Base-by-base conservation (phyloP, 2,113 vertebrate species). In the Columba janthina region DNA sequence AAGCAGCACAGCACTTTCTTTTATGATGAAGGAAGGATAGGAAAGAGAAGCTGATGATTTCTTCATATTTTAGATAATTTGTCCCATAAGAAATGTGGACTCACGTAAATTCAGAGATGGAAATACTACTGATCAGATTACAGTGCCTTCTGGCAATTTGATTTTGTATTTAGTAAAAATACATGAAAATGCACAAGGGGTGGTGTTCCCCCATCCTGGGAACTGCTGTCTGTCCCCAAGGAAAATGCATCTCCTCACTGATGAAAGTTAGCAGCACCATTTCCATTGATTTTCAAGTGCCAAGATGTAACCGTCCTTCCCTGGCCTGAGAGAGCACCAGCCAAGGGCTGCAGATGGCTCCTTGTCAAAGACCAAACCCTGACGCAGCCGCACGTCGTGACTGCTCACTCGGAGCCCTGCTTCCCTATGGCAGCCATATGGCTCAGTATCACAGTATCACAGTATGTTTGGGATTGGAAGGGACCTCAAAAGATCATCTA, bases 341-440 rank as follows among this genome's bases (percentile, higher is more conserved):
- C 80, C 67, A 67, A 83, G 64, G 53, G 73, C 44, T 85, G 64
- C 73, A 91, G 51, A 53, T 74, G 65, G 36, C 51, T 84, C 36
- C 36, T 88, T 2, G 5, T 65, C 44, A 38, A 89, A 89, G 71
- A 51, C 60, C 42, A 67, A 64, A 50, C 53, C 36, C 13, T 0
- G 10, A 9, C 1, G 6, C 66, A 75, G 62, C 34, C 16, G 6
- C 31, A n/a, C 0, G 0, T 61, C 5, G 2, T 36, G 65, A 46
- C 22, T 54, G 60, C 56, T 84, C 36, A 11, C 20, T 60, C 3
- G 4, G 76, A 81, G 48, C 61, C 22, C 61, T 2, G 4, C 34
- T 77, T 76, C 48, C 57, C 31, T 44, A 19, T 38, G 65, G 46
- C 66, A 82, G 62, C 64, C 25, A 1, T 31, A 54, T 42, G 76